Evolutionary conservation across 2,113 vertebrate genomes (phyloP).

Genomic region (Hippolais icterina): DNA sequence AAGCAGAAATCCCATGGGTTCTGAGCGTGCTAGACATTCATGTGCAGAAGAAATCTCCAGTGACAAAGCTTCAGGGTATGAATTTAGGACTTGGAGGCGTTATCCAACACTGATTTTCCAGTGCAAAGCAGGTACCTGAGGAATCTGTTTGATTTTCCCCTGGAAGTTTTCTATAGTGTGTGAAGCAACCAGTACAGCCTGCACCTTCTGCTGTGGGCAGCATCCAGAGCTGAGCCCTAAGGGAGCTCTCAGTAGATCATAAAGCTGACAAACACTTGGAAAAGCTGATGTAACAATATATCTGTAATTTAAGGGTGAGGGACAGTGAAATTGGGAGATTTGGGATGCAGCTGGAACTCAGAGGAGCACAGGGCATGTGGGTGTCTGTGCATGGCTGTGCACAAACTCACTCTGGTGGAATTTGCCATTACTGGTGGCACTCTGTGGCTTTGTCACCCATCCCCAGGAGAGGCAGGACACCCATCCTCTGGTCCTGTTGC

Average conservation of each 20-base stretch:
- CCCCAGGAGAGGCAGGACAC: not conserved
- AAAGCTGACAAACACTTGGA: not conserved
- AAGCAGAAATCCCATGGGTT: not conserved
- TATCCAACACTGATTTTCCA: not conserved
- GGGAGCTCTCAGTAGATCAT: not conserved
- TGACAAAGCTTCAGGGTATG: not conserved
- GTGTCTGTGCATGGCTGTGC: too few relatives aligned
- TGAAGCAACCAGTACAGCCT: not conserved
- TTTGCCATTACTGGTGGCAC: not conserved
- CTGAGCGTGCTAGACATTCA: not conserved
- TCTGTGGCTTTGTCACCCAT: not conserved
- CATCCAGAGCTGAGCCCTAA: not conserved
- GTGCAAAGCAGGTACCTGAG: not conserved
- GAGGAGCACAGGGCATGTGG: not conserved
- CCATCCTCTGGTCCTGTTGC: not conserved
- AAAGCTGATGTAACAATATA: not conserved
- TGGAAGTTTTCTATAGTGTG: not conserved
- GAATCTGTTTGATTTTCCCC: not conserved
- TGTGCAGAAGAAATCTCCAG: not conserved
- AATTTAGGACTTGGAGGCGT: not conserved
- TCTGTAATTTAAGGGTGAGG: not conserved
- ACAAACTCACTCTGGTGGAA: not conserved
- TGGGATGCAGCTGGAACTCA: not conserved
- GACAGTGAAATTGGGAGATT: not conserved
- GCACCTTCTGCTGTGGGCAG: accelerated